A percentile compares a stretch with the other conserved stretches of the same genome.
Conservation (phyloP, 2,888 invertebrate genomes). For the Oithona nana region DNA sequence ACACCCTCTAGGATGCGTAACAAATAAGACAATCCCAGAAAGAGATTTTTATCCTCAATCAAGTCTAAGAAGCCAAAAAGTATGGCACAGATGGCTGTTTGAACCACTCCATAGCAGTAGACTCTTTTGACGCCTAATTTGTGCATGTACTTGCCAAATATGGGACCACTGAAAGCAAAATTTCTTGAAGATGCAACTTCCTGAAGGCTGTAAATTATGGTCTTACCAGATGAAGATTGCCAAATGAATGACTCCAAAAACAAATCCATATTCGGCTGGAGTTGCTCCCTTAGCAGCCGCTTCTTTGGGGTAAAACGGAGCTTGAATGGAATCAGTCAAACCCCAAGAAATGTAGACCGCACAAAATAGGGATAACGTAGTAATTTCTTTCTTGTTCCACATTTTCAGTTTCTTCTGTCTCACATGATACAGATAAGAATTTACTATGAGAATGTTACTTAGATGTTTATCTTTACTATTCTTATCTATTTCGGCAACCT, state of each 20-base stretch:
- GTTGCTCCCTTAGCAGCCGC: constrained; percentile 65
- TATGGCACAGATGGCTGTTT: constrained; percentile 1
- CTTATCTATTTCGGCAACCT: no score
- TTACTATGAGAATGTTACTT: no score
- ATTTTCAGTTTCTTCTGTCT: no score
- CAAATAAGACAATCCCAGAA: background rate
- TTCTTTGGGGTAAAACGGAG: constrained; percentile 9
- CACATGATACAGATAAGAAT: no score
- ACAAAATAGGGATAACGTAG: constrained; percentile 1
- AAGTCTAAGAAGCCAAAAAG: background rate
- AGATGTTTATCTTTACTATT: no score
- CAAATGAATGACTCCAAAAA: constrained; percentile 66
- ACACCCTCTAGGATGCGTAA: constrained; percentile 6
- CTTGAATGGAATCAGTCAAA: constrained; percentile 9
- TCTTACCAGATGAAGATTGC: constrained; percentile 40
- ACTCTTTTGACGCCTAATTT: constrained; percentile 5
- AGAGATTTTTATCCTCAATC: background rate
- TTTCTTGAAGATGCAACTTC: background rate
- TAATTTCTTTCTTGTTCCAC: background rate
- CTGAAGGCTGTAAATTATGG: no score
- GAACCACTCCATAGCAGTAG: constrained; percentile 3
- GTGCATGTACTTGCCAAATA: constrained; percentile 53
- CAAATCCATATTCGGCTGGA: constrained; percentile 61
- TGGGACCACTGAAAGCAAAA: constrained; percentile 42
- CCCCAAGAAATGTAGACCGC: constrained; percentile 11